phyloP scores from a whole-genome alignment of 2,113 vertebrate species.

The Leiothrix lutea region DNA sequence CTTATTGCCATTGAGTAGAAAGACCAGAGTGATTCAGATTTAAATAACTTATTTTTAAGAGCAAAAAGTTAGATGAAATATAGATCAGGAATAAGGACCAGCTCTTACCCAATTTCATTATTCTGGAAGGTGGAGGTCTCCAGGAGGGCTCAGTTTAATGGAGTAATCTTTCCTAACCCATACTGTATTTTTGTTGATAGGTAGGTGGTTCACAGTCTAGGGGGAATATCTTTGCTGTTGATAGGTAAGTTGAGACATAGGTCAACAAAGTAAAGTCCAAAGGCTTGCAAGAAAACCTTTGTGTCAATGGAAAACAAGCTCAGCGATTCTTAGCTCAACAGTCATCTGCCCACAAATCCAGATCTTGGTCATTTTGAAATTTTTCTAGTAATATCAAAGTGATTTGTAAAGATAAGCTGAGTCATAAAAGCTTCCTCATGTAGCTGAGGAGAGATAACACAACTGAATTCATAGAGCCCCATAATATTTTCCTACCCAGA shows the following conservation, averaged over 20 bases:
- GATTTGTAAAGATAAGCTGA: not conserved
- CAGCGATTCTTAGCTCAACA: not conserved
- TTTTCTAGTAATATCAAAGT: not conserved
- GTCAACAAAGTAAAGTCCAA: not conserved
- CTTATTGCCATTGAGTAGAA: not conserved
- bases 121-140: not conserved
- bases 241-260: not conserved
- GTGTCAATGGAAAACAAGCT: not conserved
- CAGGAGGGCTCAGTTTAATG: not conserved
- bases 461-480: not conserved
- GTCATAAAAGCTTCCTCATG: not conserved
- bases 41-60: not conserved
- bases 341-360: not conserved
- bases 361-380: not conserved
- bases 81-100: not conserved
- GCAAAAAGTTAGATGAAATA: not conserved
- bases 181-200: not conserved
- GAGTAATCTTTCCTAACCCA: not conserved
- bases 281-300: not conserved
- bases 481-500: conserved; percentile 26
- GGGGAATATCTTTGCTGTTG: not conserved
- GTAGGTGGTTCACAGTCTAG: not conserved
- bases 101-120: not conserved
- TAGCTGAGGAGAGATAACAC: not conserved
- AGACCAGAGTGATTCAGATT: not conserved